Conservation (phyloP, 1,140 invertebrate genomes). For the Neuroterus valhalla region DNA sequence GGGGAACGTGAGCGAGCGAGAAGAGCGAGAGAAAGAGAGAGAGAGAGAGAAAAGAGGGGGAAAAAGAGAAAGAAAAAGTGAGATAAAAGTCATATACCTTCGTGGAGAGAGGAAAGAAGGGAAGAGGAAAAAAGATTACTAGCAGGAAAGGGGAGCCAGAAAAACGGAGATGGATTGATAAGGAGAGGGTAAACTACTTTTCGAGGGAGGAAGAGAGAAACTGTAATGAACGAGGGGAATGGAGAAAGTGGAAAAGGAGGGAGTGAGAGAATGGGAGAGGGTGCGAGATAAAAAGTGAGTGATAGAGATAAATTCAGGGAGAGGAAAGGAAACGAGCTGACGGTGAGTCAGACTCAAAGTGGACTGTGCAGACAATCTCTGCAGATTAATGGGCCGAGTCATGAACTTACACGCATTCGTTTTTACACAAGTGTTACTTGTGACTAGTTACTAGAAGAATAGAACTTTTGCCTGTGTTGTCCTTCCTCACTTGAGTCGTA, state of each 20-base stretch:
- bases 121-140: slow-evolving; percentile 37
- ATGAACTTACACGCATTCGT: slow-evolving; percentile 12
- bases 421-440: slow-evolving; percentile 27
- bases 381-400: slow-evolving; percentile 55
- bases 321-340: slow-evolving; percentile 42
- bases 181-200: slow-evolving; percentile 46
- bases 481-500: background rate
- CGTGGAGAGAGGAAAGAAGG: slow-evolving; percentile 33
- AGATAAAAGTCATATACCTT: slow-evolving; percentile 39
- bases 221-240: slow-evolving; percentile 45
- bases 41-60: slow-evolving; percentile 34
- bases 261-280: slow-evolving; percentile 45
- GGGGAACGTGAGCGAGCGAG: slow-evolving; percentile 58
- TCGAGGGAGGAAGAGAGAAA: slow-evolving; percentile 46
- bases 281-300: slow-evolving; percentile 42
- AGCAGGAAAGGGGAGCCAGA: slow-evolving; percentile 42
- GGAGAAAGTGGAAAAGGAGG: slow-evolving; percentile 44
- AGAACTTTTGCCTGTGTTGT: slow-evolving; percentile 10
- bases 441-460: slow-evolving; percentile 10
- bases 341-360: slow-evolving; percentile 56
- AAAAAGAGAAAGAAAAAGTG: slow-evolving; percentile 43
- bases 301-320: slow-evolving; percentile 41
- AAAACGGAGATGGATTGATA: slow-evolving; percentile 55
- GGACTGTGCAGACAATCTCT: slow-evolving; percentile 53
- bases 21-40: slow-evolving; percentile 35